phyloP scores from a whole-genome alignment of 2,888 invertebrate species.

The Limnephilus marmoratus region DNA sequence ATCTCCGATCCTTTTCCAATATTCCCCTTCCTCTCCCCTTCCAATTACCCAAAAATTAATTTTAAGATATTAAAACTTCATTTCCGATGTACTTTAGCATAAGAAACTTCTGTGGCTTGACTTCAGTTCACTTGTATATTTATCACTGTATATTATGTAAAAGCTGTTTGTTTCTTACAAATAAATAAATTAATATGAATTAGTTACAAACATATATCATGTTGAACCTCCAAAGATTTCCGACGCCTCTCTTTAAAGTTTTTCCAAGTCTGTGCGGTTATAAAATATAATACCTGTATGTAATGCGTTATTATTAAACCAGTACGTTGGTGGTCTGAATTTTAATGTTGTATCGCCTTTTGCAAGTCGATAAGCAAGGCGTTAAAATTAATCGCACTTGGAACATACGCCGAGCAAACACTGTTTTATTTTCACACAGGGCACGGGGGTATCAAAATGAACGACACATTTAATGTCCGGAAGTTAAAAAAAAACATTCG shows the following conservation, averaged over 20 bases:
- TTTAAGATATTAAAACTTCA: too few species aligned
- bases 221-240: neutral
- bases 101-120: too few species aligned
- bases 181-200: too few species aligned
- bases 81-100: too few species aligned
- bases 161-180: too few species aligned
- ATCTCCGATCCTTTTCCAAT: too few species aligned
- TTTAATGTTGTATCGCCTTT: neutral
- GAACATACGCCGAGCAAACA: neutral
- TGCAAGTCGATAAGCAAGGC: slow-evolving; percentile 2
- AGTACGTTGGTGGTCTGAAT: neutral
- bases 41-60: too few species aligned
- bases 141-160: too few species aligned
- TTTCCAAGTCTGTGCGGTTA: neutral
- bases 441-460: neutral
- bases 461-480: neutral
- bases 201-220: too few species aligned
- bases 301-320: neutral
- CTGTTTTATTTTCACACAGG: neutral
- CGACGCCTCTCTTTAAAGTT: neutral
- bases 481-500: neutral
- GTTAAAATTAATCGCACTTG: neutral
- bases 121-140: too few species aligned
- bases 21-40: too few species aligned
- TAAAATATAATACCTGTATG: neutral